Evolutionary conservation across 2,888 invertebrate genomes (phyloP), one percentile per base, ranked within the genome.

Genomic region (Agrypnus murinus): DNA sequence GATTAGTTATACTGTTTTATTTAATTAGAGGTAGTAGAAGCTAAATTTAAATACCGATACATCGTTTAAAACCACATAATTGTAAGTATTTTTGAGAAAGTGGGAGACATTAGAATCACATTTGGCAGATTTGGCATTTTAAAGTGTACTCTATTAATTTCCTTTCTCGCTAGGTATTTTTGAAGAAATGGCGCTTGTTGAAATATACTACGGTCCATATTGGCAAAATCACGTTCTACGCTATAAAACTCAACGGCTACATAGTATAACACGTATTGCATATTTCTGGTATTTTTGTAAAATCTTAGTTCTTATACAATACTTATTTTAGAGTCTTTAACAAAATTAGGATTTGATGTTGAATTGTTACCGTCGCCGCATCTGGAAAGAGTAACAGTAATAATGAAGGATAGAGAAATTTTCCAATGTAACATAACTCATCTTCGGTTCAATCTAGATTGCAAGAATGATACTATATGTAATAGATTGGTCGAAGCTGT

Each of bases 131-230:
- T n/a, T n/a, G n/a, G n/a, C n/a, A n/a, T n/a, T n/a, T n/a, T n/a
- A n/a, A n/a, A n/a, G n/a, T n/a, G n/a, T n/a, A n/a, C n/a, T n/a
- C n/a, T n/a, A n/a, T n/a, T n/a, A n/a, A n/a, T n/a, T n/a, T n/a
- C n/a, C n/a, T n/a, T n/a, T n/a, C n/a, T n/a, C n/a, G n/a, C n/a
- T n/a, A n/a, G n/a, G n/a, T n/a, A n/a, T n/a, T n/a, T n/a, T n/a
- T 7, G 40, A n/a, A 10, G 12, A 3, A 46, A 67, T 67, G 67
- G 40, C 55, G 9, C 17, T 34, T 57, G 63, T 82, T 15, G 79
- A 74, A 75, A 75, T 85, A 45, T 74, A 75, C 70, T 84, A 81
- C 65, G 84, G 84, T 1, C 83, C 83, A 9, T 84, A 84, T 53
- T 78, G 81, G 73, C 76, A 80, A 1, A 74, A 83, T 74, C 83